Evolutionary conservation across 2,113 vertebrate species (phyloP).

Genomic region (Microtus richardsoni): DNA sequence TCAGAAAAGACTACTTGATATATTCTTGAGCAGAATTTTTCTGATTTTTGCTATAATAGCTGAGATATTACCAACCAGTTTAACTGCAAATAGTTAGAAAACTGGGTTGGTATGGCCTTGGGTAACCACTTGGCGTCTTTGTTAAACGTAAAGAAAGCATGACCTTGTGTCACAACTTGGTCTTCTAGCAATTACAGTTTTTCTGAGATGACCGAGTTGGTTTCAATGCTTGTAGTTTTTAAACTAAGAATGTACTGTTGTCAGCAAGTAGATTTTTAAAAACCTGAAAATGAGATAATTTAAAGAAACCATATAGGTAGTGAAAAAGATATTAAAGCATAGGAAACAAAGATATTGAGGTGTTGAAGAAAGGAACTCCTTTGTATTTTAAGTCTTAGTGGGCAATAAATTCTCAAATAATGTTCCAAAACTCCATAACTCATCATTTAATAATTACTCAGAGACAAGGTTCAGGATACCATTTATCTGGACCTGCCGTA

Average conservation of each 20-base stretch:
- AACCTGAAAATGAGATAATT: constrained; percentile 58
- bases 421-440: neutral
- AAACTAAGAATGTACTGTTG: neutral
- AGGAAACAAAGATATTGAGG: constrained; percentile 57
- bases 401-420: constrained; percentile 13
- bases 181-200: neutral
- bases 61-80: constrained; percentile 13
- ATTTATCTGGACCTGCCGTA: constrained; percentile 72
- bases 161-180: neutral
- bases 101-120: neutral
- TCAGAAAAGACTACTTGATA: constrained; percentile 2
- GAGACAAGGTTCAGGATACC: constrained; percentile 63
- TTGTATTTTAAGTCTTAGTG: constrained; percentile 24
- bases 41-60: neutral
- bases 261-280: constrained; percentile 54
- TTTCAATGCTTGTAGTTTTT: neutral
- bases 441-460: constrained; percentile 62
- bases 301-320: neutral
- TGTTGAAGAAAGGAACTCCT: neutral
- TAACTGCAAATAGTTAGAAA: neutral
- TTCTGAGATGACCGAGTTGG: neutral
- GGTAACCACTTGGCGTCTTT: neutral
- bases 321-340: neutral
- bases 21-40: neutral
- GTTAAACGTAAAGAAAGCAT: constrained; percentile 4